Evolutionary conservation across 2,113 vertebrate genomes (phyloP), one percentile per base, ranked within the genome.

Genomic region (Grus americana): DNA sequence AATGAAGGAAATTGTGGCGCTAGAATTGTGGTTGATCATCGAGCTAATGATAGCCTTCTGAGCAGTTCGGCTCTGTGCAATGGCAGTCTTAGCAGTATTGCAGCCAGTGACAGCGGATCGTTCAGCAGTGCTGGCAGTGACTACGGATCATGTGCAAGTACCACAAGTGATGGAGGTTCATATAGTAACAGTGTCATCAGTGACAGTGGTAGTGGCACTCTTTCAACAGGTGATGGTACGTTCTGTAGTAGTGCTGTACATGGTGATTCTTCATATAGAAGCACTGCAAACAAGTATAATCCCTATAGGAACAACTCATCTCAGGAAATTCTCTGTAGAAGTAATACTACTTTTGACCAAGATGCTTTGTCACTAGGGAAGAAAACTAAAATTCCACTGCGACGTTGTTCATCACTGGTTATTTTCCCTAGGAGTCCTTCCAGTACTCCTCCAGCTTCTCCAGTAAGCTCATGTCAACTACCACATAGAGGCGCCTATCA

Each of bases 361-460:
- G 98, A 99, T 59, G 85, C 95, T 78, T 46, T 93, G 82, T 94
- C 97, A 21, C 94, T 70, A 78, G 98, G 96, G 92, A 96, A 93
- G 78, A 98, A 98, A 79, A 93, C 97, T 9, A 98, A 98, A 96
- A 97, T 98, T 75, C 99, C 99, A 3, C 97, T 99, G 40, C 98
- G 99, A 88, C 99, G 99, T 27, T 99, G 99, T 96, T 99, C 99
- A 8, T 99, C 99, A 4, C 96, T 99, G 96, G 98, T 99, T 72
- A 98, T 99, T 96, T 99, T 99, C 76, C 99, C 99, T 32, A 98
- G 98, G 96, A 99, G 99, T 92, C 99, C 99, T 83, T 99, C 98
- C 44, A 98, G 90, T 90, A 99, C 99, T 15, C 99, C 99, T 36
- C 99, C 99, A 32, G 96, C 98, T 44, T 99, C 99, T 61, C 99